phyloP scores from a whole-genome alignment of 2,113 vertebrate species.

The Meriones unguiculatus region DNA sequence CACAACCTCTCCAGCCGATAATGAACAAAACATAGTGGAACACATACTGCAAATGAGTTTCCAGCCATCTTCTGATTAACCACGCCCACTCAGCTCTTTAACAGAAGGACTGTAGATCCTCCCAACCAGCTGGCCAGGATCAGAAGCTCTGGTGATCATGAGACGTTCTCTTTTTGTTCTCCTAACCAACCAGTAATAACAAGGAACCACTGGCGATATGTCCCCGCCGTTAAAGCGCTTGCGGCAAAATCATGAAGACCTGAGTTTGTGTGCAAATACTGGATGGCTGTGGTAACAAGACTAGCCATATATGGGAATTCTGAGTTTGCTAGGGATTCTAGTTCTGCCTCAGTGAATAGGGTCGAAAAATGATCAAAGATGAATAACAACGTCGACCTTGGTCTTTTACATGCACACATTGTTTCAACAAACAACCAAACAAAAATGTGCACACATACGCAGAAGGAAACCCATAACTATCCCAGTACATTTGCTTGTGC shows the following conservation, averaged over 20 bases:
- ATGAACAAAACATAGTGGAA: too few species aligned
- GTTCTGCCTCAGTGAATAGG: background rate
- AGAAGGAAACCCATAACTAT: background rate
- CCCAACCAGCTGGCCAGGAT: background rate
- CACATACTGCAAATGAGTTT: accelerated
- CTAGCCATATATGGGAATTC: background rate
- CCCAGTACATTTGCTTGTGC: background rate
- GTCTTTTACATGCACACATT: background rate
- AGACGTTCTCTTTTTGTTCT: background rate
- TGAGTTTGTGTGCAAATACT: background rate
- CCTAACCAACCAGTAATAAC: background rate
- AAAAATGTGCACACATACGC: background rate
- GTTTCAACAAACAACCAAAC: background rate
- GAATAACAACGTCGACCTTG: too few species aligned
- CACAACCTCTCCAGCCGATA: background rate
- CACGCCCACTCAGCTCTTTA: accelerated
- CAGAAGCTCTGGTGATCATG: background rate
- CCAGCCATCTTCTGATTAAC: accelerated
- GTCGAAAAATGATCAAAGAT: background rate
- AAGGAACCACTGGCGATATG: too few species aligned
- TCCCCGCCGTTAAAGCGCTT: background rate
- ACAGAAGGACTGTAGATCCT: too few species aligned
- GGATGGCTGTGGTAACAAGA: background rate
- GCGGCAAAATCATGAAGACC: background rate
- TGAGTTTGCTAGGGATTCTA: background rate